These are phyloP conservation scores for Enteromius anoplus DNA, from an alignment of 2,797 vertebrate species.

Conservation along the genomic window DNA sequence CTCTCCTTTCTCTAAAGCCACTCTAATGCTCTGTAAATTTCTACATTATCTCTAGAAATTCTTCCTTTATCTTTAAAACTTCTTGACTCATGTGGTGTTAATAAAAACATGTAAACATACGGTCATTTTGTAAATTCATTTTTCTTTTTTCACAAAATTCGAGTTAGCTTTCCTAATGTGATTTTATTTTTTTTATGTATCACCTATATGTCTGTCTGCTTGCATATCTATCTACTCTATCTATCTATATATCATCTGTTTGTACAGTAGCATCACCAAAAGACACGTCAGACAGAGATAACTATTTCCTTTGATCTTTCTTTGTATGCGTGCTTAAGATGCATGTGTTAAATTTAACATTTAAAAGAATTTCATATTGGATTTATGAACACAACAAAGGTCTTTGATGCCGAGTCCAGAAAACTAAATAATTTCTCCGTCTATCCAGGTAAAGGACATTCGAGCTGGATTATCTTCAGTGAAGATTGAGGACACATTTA, in stretches of 20 bases:
- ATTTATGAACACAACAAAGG: not conserved
- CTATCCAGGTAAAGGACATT: slow-evolving; percentile 47
- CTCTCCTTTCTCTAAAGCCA: slow-evolving; percentile 20
- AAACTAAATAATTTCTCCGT: slow-evolving; percentile 62
- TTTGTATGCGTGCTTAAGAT: not conserved
- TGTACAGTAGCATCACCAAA: not conserved
- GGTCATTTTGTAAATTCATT: not conserved
- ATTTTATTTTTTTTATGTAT: not conserved
- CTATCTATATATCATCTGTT: not conserved
- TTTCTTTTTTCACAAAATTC: not conserved
- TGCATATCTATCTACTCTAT: not conserved
- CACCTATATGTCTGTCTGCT: not conserved
- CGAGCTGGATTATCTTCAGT: slow-evolving; percentile 10
- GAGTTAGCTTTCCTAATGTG: not conserved
- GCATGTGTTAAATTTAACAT: not conserved
- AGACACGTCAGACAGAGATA: not conserved
- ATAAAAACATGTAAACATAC: not conserved
- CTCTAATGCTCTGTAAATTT: not conserved
- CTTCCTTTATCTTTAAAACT: slow-evolving; percentile 20
- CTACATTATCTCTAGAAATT: slow-evolving; percentile 14
- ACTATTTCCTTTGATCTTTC: not conserved
- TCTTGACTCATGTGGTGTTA: not conserved
- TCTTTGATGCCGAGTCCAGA: slow-evolving; percentile 27
- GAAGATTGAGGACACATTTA: slow-evolving; percentile 51
- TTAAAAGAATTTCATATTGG: not conserved